phyloP scores from a whole-genome alignment of 2,113 vertebrate species.

The Lagopus leucura region DNA sequence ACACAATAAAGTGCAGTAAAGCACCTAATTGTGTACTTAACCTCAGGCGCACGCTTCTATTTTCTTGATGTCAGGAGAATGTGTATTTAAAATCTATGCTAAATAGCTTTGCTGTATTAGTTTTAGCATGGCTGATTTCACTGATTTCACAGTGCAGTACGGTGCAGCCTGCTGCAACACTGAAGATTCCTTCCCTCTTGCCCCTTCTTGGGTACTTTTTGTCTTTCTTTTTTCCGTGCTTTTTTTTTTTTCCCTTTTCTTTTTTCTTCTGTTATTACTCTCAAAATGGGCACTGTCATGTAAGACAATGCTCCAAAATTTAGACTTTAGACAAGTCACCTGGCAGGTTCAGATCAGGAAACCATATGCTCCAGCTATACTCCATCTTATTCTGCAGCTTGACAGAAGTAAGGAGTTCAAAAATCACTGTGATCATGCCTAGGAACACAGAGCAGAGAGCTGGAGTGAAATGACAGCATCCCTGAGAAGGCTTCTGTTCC shows the following conservation, averaged over 20 bases:
- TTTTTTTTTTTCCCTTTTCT: not conserved
- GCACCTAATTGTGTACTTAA: not conserved
- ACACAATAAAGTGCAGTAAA: not conserved
- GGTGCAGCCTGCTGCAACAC: not conserved
- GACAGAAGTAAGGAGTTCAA: not conserved
- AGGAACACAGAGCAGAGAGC: not conserved
- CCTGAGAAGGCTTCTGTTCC: not conserved
- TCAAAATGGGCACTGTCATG: not conserved
- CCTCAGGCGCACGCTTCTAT: not conserved
- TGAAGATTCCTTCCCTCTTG: not conserved
- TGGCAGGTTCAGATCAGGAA: not conserved
- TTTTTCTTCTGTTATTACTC: not conserved
- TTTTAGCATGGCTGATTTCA: not conserved
- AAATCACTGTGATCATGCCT: not conserved
- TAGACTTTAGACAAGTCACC: not conserved
- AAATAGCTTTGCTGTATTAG: not conserved
- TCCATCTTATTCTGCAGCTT: not conserved
- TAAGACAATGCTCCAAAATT: not conserved
- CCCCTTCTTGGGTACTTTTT: not conserved
- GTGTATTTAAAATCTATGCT: not conserved
- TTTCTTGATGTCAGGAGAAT: not conserved
- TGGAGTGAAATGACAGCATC: not conserved
- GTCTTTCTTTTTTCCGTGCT: not conserved
- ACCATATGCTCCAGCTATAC: not conserved
- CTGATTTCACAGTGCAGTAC: too few relatives aligned